Evolutionary conservation across 1,140 invertebrate genomes (phyloP), one percentile per base, ranked within the genome.

Genomic region (Hydropsyche tenuis): DNA sequence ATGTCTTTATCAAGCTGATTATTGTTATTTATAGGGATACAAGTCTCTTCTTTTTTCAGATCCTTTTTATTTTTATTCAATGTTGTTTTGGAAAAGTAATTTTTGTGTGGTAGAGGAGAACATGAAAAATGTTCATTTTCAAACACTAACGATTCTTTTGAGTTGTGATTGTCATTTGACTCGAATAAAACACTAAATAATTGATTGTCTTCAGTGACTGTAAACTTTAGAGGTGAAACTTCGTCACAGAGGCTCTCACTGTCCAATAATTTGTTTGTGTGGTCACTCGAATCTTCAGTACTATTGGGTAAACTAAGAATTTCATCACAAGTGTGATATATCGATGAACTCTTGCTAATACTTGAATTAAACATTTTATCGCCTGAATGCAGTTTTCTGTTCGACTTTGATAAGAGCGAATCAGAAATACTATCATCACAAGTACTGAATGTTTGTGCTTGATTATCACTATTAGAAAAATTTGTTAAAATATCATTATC

Each of bases 21-120:
- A 1, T 7, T 16, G 14, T 16, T 14, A 14, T 60, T 27, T 60
- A 53, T 16, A 7, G 48, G 4, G 22, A 60, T 60, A 20, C 22
- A 60, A 51, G n/a, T 22, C 4, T 60, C 20, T 42, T 42, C 37
- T 43, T 65, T 16, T 23, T 3, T 65, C 30, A 18, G 3, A 11
- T 2, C 4, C 18, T 63, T 72, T 43, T 20, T 68, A 16, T 69
- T 23, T 22, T 18, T n/a, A 60, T 18, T 45, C 82, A 46, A 85
- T 79, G 78, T 80, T 5, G 75, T 82, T 69, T 81, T 84, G 0
- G 80, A 79, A 9, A 82, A 80, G 74, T 85, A 85, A 60, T 85
- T 85, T 42, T 72, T 80, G 63, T 85, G 84, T 4, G 79, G 79
- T 18, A 84, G 82, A 68, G 75, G 80, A 37, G 30, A 12, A 78